Base-by-base conservation (phyloP, 35 echinoderm and acorn worm genomes). In the Ptychodera flava region DNA sequence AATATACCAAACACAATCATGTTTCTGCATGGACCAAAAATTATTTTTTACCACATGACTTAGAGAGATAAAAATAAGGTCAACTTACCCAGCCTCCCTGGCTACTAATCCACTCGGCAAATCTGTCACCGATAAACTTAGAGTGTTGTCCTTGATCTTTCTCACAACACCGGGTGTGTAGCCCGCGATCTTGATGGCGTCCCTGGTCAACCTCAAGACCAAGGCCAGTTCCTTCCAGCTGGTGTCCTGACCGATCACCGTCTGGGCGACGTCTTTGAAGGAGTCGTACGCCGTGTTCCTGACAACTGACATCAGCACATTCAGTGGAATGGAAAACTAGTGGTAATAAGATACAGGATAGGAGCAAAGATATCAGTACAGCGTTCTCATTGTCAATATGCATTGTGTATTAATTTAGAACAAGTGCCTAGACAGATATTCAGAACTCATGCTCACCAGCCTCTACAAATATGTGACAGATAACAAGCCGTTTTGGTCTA, bases 81-180 rank as follows among this genome's bases (percentile, higher is more conserved):
- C n/a, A n/a, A 64, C 94, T 93, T 91, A 97, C 94, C 91, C 91
- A 97, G 77, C 94, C 94, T 38, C 94, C 94, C 78, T 97, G 94
- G 35, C 91, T 93, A 77, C 93, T 91, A 31, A 97, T 85, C 94
- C 91, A 97, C 30, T 77, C 91, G 33, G 94, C 94, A 86, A 93
- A 97, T 16, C 91, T 83, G 64, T 93, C 83, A n/a, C 91, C 86
- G 81, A 97, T 93, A 89, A 90, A 97, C 30, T 85, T n/a, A 97
- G 78, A 33, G 91, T 93, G 83, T 97, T 97, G 31, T 97, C 91
- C 86, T 93, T 97, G 86, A 97, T 93, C 16, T 80, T 86, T 16
- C 64, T 91, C 0, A 89, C 94, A 34, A 77, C 86, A 78, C 81
- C 84, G 6, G 91, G 91, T 14, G 91, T 79, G 45, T 80, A 37